Conservation (phyloP, 2,113 vertebrate species). For the Monarcha castaneiventris region DNA sequence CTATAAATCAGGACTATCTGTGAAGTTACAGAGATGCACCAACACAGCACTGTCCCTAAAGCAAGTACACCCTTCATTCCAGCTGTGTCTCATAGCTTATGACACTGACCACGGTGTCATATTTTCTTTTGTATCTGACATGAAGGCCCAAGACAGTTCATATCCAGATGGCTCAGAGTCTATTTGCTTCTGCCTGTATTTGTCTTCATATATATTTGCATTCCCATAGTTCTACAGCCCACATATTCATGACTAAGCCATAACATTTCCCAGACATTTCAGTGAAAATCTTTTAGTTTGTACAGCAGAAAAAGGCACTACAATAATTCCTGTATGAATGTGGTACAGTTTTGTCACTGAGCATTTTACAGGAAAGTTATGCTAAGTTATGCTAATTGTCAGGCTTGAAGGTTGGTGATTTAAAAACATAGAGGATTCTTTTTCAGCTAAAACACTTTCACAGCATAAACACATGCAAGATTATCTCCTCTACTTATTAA, state of each 20-base stretch:
- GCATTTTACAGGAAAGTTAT: constrained; percentile 33
- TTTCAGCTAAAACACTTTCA: background rate
- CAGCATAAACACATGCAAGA: background rate
- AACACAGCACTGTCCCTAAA: background rate
- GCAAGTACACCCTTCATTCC: background rate
- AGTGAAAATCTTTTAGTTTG: background rate
- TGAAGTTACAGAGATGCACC: background rate
- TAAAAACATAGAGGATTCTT: background rate
- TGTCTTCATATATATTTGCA: background rate
- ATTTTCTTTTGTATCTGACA: background rate
- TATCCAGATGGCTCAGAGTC: background rate
- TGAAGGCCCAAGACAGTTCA: background rate
- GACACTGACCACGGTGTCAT: background rate
- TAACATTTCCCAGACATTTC: background rate
- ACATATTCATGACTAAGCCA: background rate
- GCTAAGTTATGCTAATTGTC: constrained; percentile 47
- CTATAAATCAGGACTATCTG: background rate
- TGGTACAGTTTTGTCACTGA: background rate
- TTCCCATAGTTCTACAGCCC: background rate
- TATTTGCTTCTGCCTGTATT: background rate
- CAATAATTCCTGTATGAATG: background rate
- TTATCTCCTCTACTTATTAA: background rate
- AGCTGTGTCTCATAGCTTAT: background rate
- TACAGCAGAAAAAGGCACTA: background rate
- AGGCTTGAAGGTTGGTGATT: background rate